These are phyloP conservation scores for Neocrepidodera transversa DNA, from an alignment of 2,888 invertebrate genomes.

Conservation along the genomic window DNA sequence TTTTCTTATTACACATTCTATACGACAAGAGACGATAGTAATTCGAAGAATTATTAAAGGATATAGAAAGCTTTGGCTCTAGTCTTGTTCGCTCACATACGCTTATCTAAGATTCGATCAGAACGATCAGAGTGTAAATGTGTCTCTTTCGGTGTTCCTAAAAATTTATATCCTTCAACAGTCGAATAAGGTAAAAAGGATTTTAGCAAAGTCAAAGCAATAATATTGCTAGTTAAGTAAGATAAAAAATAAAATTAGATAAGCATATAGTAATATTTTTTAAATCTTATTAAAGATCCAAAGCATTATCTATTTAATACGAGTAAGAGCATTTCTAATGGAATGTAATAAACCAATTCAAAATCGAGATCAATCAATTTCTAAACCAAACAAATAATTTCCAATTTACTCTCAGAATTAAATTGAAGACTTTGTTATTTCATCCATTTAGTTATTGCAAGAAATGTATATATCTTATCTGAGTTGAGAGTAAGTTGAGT, in stretches of 20 bases:
- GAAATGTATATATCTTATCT: conserved; percentile 36
- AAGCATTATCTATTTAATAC: too few species aligned
- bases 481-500: conserved; percentile 21
- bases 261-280: too few species aligned
- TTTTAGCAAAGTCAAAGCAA: neutral
- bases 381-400: neutral
- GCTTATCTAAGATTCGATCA: conserved; percentile 18
- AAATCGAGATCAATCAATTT: neutral
- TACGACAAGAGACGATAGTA: conserved; percentile 13
- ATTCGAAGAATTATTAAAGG: conserved; percentile 20
- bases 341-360: neutral
- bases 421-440: neutral
- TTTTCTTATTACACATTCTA: conserved; percentile 6
- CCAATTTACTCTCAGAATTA: neutral
- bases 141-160: conserved; percentile 5
- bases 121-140: conserved; percentile 12
- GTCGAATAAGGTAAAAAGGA: neutral
- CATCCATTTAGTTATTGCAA: conserved; percentile 47
- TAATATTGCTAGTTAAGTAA: neutral
- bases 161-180: conserved; percentile 15
- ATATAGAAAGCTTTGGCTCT: conserved; percentile 10
- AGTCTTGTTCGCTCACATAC: conserved; percentile 13
- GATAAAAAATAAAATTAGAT: too few species aligned
- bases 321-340: too few species aligned
- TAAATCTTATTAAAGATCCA: too few species aligned